Evolutionary conservation across 2,113 vertebrate species (phyloP), one percentile per base, ranked within the genome.

Genomic region (Illadopsis cleaveri): DNA sequence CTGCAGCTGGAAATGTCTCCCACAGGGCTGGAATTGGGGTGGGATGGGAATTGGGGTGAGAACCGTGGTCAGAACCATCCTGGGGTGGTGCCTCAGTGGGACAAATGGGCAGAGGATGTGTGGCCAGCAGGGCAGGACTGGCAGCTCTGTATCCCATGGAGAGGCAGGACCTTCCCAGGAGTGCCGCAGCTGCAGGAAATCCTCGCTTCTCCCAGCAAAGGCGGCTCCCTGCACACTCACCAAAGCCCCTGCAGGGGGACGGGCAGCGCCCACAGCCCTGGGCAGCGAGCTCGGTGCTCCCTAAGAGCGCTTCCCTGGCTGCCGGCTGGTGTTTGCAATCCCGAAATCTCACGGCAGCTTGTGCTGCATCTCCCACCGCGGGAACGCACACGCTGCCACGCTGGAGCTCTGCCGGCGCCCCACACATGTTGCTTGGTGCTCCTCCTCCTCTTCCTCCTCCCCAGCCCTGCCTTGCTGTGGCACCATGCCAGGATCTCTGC

Each of bases 321-420:
- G 38, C 24, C 4, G 77, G 50, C 24, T 60, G 19, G 44, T 78
- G 73, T 95, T 95, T 81, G 62, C 90, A 25, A 72, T 68, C 88
- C 66, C 78, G 24, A 25, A 38, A 93, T 73, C 86, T 82, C 77
- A 13, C 45, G 58, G 62, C 94, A 93, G 82, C 69, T 91, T 69
- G 77, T 14, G 33, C 66, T 38, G 14, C 83, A 40, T 92, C 83
- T 92, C 85, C 72, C 69, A 19, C 28, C n/a, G 8, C 40, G 60
- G 5, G 11, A 68, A 77, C 9, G 38, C 89, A 82, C 81, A 31
- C 47, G 4, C 93, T 51, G 92, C 17, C 31, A 9, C 1, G 79
- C 94, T 89, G 92, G 40, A 76, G 70, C 90, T 58, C 95, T 82
- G 95, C 94, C 92, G 94, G 88, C 12, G 20, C 81, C 77, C 76